These are phyloP conservation scores for Collichthys lucidus DNA, from an alignment of 2,113 vertebrate species.

Conservation along the genomic window DNA sequence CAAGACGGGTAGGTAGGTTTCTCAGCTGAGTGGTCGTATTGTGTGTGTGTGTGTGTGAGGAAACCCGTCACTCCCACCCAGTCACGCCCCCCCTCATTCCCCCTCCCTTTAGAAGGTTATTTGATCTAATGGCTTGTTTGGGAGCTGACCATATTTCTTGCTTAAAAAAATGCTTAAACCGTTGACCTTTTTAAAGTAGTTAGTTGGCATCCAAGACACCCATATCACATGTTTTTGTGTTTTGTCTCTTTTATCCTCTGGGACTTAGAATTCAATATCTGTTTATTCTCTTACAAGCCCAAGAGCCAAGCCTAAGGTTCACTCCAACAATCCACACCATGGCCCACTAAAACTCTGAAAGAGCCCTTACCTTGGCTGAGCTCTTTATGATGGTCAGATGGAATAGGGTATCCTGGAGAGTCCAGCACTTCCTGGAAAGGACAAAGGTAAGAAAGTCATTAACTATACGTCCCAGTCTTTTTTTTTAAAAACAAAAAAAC, in stretches of 20 bases:
- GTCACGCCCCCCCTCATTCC: slow-evolving; percentile 14
- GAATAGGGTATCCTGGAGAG: slow-evolving; percentile 27
- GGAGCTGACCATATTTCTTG: neutral
- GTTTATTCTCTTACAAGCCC: neutral
- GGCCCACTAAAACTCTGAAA: neutral
- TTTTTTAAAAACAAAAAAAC: neutral
- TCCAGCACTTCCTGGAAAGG: slow-evolving; percentile 56
- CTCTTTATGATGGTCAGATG: slow-evolving; percentile 37
- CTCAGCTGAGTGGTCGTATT: slow-evolving; percentile 62
- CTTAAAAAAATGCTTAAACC: neutral
- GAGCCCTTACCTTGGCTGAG: slow-evolving; percentile 53
- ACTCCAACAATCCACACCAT: neutral
- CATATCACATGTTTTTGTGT: neutral
- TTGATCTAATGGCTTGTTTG: slow-evolving; percentile 29
- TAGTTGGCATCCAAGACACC: neutral
- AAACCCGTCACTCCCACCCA: slow-evolving; percentile 54
- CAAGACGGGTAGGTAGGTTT: slow-evolving; percentile 29
- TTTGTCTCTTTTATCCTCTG: neutral
- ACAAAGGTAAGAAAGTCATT: slow-evolving; percentile 8
- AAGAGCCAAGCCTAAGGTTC: neutral
- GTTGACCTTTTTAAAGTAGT: neutral
- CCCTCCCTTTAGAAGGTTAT: slow-evolving; percentile 32
- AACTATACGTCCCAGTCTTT: neutral
- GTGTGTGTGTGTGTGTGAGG: slow-evolving; percentile 46
- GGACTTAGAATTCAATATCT: neutral